A percentile compares a stretch with the other conserved stretches of the same genome.
phyloP scores from a whole-genome alignment of 2,113 vertebrate genomes.

The Myiozetetes cayanensis region DNA sequence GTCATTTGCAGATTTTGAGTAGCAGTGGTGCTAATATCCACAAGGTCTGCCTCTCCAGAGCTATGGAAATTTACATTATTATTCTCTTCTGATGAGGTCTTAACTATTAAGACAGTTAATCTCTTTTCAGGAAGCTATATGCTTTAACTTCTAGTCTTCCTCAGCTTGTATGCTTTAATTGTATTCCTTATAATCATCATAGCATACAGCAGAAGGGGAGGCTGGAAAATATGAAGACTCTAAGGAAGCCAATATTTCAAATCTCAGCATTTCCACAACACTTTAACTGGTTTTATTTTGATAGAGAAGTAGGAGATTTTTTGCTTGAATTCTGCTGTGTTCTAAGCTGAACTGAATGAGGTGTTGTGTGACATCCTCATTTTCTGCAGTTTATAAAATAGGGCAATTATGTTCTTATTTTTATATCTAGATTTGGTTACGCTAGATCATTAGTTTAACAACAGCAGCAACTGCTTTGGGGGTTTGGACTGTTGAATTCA shows the following conservation, averaged over 20 bases:
- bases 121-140: constrained; percentile 31
- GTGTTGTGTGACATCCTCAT: neutral
- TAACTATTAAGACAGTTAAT: constrained; percentile 41
- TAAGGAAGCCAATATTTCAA: neutral
- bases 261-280: neutral
- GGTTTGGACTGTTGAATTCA: neutral
- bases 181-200: neutral
- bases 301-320: neutral
- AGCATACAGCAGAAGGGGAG: neutral
- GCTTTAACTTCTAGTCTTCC: constrained; percentile 5
- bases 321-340: neutral
- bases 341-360: neutral
- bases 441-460: neutral
- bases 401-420: neutral
- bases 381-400: neutral
- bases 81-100: neutral
- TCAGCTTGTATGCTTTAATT: constrained; percentile 25
- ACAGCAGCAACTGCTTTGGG: neutral
- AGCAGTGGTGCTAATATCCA: neutral
- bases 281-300: neutral
- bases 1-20: neutral
- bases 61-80: constrained; percentile 28
- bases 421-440: neutral
- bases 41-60: neutral
- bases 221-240: neutral